These are phyloP conservation scores for Ciconia maguari DNA, from an alignment of 2,113 vertebrate species.

Conservation along the genomic window DNA sequence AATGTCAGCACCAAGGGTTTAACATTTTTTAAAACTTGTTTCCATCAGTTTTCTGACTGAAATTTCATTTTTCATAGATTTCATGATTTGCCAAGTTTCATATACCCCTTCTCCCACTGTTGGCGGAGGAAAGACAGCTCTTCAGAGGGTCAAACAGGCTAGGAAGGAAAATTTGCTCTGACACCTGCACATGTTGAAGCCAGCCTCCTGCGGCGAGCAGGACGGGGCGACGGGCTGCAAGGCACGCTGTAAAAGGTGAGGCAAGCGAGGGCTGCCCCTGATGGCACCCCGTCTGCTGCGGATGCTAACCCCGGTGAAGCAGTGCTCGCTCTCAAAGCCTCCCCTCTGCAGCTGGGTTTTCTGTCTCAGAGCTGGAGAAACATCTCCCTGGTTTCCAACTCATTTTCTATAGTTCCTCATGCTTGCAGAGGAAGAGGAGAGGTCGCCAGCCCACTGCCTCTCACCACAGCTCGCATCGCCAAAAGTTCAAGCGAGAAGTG, in stretches of 20 bases:
- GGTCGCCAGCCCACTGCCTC: not conserved
- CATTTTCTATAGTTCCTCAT: rapidly evolving
- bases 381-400: not conserved
- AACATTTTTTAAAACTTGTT: not conserved
- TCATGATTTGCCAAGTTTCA: no score
- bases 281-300: not conserved
- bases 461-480: rapidly evolving
- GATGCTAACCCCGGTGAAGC: rapidly evolving
- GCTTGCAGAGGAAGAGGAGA: not conserved
- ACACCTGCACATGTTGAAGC: rapidly evolving
- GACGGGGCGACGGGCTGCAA: no score
- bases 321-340: not conserved
- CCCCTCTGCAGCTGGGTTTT: no score
- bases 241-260: not conserved
- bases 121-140: not conserved
- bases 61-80: not conserved
- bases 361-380: not conserved
- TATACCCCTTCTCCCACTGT: rapidly evolving
- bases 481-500: rapidly evolving
- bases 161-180: rapidly evolving
- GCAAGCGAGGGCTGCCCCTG: not conserved
- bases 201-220: not conserved
- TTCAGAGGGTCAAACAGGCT: not conserved
- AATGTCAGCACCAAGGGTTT: not conserved
- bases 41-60: not conserved